Evolutionary conservation across 2,113 vertebrate genomes (phyloP).

Genomic region (Anseranas semipalmata): DNA sequence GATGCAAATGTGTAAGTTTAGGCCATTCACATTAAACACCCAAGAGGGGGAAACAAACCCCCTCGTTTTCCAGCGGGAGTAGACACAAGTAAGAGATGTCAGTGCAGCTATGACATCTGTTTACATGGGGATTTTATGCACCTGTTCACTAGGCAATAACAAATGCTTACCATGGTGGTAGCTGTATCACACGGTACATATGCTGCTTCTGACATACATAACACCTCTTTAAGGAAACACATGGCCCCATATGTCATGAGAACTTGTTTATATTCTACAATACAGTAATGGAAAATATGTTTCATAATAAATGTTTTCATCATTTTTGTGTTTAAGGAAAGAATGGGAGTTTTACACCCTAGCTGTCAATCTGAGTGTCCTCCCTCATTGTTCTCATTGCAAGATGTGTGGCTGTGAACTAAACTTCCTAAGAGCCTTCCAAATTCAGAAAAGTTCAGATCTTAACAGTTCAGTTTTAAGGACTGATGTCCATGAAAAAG

Average conservation of each 20-base stretch:
- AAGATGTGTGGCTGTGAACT: not conserved
- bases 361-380: conserved; percentile 47
- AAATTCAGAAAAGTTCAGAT: not conserved
- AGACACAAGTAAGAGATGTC: conserved; percentile 38
- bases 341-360: conserved; percentile 57
- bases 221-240: conserved; percentile 82
- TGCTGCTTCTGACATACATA: conserved; percentile 78
- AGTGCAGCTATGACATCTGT: conserved; percentile 67
- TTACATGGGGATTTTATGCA: conserved; percentile 72
- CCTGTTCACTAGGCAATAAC: conserved; percentile 76
- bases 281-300: conserved; percentile 78
- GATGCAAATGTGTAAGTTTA: conserved; percentile 21
- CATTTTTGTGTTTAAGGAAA: conserved; percentile 66
- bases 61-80: conserved; percentile 51
- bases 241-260: conserved; percentile 80
- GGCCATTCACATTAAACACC: conserved; percentile 42
- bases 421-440: not conserved
- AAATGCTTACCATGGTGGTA: conserved; percentile 69
- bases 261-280: conserved; percentile 78
- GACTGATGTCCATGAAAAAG: not conserved
- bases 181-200: conserved; percentile 77
- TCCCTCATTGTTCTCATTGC: conserved; percentile 21
- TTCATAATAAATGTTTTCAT: conserved; percentile 81
- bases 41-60: conserved; percentile 43
- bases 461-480: not conserved